Evolutionary conservation across 2,888 invertebrate species (phyloP).

Genomic region (Osedax fenrisi): DNA sequence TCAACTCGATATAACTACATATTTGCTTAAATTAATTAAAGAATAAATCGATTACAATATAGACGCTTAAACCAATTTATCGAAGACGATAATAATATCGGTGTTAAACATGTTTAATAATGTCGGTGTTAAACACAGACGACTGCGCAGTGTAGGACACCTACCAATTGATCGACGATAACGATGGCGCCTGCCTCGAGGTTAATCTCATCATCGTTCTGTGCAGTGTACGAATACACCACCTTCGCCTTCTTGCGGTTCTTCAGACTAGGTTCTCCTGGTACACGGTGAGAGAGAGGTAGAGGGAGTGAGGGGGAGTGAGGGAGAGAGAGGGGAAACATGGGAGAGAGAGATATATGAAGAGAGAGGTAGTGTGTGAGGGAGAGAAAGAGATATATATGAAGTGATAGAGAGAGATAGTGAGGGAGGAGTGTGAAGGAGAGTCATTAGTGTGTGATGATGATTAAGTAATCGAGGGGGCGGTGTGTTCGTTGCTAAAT

Average conservation of each 20-base stretch:
- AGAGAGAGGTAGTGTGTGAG: background rate
- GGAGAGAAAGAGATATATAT: background rate
- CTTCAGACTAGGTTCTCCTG: too few relatives aligned
- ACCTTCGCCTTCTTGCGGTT: background rate
- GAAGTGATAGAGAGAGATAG: background rate
- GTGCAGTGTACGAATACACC: background rate
- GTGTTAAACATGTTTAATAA: too few relatives aligned
- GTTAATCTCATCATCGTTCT: background rate
- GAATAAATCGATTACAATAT: too few relatives aligned
- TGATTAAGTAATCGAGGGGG: background rate
- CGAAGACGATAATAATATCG: too few relatives aligned
- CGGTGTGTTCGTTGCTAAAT: too few relatives aligned
- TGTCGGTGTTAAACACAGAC: background rate
- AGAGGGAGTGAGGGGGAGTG: background rate
- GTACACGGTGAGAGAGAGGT: background rate
- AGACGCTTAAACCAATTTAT: too few relatives aligned
- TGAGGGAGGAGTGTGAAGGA: background rate
- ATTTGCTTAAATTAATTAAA: too few relatives aligned
- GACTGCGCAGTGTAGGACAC: background rate
- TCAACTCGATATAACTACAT: too few relatives aligned
- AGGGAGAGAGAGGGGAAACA: background rate
- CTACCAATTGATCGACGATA: background rate
- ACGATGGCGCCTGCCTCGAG: background rate
- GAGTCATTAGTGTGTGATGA: background rate
- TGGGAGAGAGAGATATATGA: background rate